phyloP scores from a whole-genome alignment of 2,888 invertebrate genomes.

The Amiota communis region DNA sequence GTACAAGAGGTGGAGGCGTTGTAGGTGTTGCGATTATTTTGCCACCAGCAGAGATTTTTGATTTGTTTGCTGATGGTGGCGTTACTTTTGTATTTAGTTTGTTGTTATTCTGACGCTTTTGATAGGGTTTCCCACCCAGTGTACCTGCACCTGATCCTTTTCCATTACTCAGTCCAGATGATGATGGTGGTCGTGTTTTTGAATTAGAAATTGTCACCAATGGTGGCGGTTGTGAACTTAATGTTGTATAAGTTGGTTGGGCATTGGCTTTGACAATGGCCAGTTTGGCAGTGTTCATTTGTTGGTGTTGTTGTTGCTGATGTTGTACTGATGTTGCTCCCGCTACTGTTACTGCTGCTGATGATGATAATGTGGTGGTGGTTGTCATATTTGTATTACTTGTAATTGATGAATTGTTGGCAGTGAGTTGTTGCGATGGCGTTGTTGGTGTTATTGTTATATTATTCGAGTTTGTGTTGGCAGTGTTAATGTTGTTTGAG shows the following conservation, averaged over 20 bases:
- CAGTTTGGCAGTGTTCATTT: conserved; percentile 48
- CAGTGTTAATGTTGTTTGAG: conserved; percentile 42
- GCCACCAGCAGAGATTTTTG: conserved; percentile 52
- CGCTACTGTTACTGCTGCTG: conserved; percentile 28
- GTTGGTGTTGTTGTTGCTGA: conserved; percentile 40
- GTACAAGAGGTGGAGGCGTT: conserved; percentile 67
- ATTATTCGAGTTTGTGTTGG: conserved; percentile 47
- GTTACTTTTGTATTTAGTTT: conserved; percentile 1
- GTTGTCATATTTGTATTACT: conserved; percentile 27
- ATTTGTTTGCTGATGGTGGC: conserved; percentile 44
- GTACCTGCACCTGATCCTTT: conserved; percentile 50
- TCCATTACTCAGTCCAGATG: conserved; percentile 17
- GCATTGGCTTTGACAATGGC: conserved; percentile 53
- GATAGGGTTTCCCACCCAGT: conserved; percentile 11
- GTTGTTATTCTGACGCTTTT: conserved; percentile 16
- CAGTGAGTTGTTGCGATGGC: conserved; percentile 37
- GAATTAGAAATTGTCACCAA: conserved; percentile 61
- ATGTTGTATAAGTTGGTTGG: conserved; percentile 39
- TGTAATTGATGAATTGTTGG: neutral
- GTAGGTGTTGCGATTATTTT: conserved; percentile 67
- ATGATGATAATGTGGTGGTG: conserved; percentile 17
- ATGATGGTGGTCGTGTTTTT: conserved; percentile 51
- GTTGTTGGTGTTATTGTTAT: conserved; percentile 47
- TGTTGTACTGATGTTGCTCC: conserved; percentile 32
- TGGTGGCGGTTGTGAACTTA: conserved; percentile 60